Percentiles rank a stretch among this genome's conserved stretches.
phyloP scores from a whole-genome alignment of 2,797 vertebrate species.

The Oreochromis mossambicus region DNA sequence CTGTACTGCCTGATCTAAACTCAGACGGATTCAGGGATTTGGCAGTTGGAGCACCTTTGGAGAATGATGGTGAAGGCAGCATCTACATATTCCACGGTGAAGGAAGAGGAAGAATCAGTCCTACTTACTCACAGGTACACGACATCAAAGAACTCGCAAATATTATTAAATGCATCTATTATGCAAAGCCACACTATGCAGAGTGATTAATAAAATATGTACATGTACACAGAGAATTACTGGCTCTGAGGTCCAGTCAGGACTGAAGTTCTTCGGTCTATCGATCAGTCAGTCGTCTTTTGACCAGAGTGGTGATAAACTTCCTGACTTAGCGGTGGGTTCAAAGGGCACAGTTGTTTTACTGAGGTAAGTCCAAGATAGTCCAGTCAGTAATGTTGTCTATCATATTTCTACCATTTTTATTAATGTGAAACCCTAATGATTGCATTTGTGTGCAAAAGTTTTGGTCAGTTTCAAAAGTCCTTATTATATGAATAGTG shows the following conservation, averaged over 20 bases:
- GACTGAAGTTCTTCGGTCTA: neutral
- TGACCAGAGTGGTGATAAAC: neutral
- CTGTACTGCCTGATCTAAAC: neutral
- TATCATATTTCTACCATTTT: neutral
- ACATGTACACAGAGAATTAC: neutral
- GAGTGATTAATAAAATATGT: neutral
- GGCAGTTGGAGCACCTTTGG: neutral
- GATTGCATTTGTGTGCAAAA: neutral
- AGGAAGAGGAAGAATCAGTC: rapidly evolving
- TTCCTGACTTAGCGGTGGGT: neutral
- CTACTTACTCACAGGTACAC: neutral
- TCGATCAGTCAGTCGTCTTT: neutral
- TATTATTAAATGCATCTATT: neutral
- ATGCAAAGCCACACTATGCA: neutral
- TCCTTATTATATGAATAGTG: neutral
- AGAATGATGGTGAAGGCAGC: neutral
- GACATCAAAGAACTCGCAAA: neutral
- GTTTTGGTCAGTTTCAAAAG: neutral
- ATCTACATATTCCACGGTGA: neutral
- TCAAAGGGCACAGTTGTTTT: neutral
- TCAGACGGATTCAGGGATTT: neutral
- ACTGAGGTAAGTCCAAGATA: neutral
- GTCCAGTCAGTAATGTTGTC: neutral
- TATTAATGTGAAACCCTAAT: neutral
- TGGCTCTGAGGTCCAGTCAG: neutral